A percentile compares a stretch with the other conserved stretches of the same genome.
Evolutionary conservation across 2,888 invertebrate genomes (phyloP).

Genomic region (Loripinus fragilis): DNA sequence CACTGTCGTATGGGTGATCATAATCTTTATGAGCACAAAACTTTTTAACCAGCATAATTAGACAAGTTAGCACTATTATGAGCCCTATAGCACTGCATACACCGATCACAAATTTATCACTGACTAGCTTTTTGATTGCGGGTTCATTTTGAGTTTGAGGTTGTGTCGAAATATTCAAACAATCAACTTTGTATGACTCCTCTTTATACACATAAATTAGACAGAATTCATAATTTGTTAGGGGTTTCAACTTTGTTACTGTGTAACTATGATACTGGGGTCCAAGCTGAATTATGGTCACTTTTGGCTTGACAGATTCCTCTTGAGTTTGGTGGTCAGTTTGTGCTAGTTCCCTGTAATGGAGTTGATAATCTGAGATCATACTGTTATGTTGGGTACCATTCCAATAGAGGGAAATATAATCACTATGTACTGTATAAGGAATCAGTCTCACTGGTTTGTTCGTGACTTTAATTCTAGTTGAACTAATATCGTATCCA

Average conservation of each 20-base stretch:
- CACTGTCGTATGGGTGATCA: constrained; percentile 75
- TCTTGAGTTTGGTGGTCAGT: neutral
- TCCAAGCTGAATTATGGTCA: constrained; percentile 62
- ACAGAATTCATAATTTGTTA: constrained; percentile 84
- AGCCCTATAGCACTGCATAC: constrained; percentile 73
- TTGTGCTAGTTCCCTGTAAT: constrained; percentile 54
- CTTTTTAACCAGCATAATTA: constrained; percentile 77
- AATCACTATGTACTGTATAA: constrained; percentile 79
- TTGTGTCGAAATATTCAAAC: constrained; percentile 70
- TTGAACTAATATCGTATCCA: constrained; percentile 77
- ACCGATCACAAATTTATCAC: constrained; percentile 71
- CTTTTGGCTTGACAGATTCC: constrained; percentile 43
- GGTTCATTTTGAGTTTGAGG: constrained; percentile 47
- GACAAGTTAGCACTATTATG: constrained; percentile 80
- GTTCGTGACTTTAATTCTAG: constrained; percentile 80
- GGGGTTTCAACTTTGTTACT: constrained; percentile 82
- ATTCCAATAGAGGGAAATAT: constrained; percentile 83
- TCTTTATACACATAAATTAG: constrained; percentile 79
- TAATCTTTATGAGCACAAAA: constrained; percentile 81
- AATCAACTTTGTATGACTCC: constrained; percentile 70
- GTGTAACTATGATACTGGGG: constrained; percentile 81
- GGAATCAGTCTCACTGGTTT: constrained; percentile 82
- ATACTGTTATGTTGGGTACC: constrained; percentile 71
- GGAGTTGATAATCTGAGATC: constrained; percentile 73
- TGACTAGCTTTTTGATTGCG: constrained; percentile 68